These are phyloP conservation scores for Hozukius guyotensis DNA, from an alignment of 2,797 vertebrate species.

Conservation along the genomic window DNA sequence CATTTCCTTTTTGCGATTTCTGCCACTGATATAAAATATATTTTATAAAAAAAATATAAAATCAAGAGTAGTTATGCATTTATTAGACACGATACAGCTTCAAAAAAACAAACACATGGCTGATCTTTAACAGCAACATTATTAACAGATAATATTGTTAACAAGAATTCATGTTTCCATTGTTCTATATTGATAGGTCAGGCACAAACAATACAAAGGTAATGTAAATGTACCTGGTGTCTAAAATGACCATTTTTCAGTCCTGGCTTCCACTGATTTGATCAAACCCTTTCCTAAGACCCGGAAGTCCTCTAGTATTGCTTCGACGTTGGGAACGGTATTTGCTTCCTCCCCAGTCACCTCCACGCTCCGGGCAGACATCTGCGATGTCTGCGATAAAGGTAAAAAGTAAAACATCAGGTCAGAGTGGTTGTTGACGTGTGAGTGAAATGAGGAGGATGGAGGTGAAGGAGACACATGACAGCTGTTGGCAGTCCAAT, in stretches of 20 bases:
- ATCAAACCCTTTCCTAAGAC: slow-evolving; percentile 92
- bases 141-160: not conserved
- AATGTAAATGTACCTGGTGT: not conserved
- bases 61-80: slow-evolving; percentile 28
- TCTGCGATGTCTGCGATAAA: slow-evolving; percentile 83
- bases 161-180: slow-evolving; percentile 1
- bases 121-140: not conserved
- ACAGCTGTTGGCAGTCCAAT: not conserved
- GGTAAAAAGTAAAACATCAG: not conserved
- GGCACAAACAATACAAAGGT: not conserved
- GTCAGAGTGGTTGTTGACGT: not conserved
- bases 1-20: not conserved
- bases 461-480: not conserved
- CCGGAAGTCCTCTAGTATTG: slow-evolving; percentile 92
- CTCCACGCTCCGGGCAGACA: slow-evolving; percentile 84
- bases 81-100: slow-evolving; percentile 40
- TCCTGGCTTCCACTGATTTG: slow-evolving; percentile 86
- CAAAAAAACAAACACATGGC: not conserved
- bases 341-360: slow-evolving; percentile 73
- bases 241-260: slow-evolving; percentile 92
- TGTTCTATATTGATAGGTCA: not conserved
- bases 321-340: slow-evolving; percentile 90
- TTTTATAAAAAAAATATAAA: not conserved
- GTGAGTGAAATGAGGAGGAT: not conserved
- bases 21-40: not conserved